Evolutionary conservation across 2,797 vertebrate species (phyloP).

Genomic region (Manis javanica): DNA sequence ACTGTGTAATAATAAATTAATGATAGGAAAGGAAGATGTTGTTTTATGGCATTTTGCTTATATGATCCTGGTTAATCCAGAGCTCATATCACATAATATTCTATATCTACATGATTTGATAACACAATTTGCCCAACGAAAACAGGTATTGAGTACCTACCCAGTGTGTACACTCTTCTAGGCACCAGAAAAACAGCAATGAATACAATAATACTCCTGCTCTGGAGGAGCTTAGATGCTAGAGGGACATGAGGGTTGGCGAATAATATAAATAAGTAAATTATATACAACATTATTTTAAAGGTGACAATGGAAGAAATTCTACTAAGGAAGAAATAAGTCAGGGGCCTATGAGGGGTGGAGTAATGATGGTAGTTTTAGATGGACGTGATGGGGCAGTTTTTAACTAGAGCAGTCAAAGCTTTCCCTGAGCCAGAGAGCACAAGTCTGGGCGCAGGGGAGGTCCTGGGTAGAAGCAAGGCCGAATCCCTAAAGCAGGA

Average conservation of each 20-base stretch:
- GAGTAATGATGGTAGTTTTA: no score
- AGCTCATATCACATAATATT: neutral
- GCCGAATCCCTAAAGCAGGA: neutral
- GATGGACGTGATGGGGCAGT: neutral
- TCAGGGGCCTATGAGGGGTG: neutral
- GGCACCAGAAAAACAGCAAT: neutral
- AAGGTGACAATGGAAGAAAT: neutral
- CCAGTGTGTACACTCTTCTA: neutral
- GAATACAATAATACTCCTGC: neutral
- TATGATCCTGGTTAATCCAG: neutral
- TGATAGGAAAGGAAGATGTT: neutral
- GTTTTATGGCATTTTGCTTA: constrained; percentile 28
- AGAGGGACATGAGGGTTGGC: neutral
- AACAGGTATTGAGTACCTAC: neutral
- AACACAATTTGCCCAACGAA: neutral
- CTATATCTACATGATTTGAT: neutral
- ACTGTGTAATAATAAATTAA: neutral
- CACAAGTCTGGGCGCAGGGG: neutral
- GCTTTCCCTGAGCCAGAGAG: neutral
- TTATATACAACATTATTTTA: neutral
- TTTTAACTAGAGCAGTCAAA: neutral
- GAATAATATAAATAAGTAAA: neutral
- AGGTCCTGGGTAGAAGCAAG: neutral
- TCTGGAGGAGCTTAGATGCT: neutral
- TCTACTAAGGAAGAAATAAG: neutral